Evolutionary conservation across 2,888 invertebrate genomes (phyloP), one percentile per base, ranked within the genome.

Genomic region (Erebia palarica): DNA sequence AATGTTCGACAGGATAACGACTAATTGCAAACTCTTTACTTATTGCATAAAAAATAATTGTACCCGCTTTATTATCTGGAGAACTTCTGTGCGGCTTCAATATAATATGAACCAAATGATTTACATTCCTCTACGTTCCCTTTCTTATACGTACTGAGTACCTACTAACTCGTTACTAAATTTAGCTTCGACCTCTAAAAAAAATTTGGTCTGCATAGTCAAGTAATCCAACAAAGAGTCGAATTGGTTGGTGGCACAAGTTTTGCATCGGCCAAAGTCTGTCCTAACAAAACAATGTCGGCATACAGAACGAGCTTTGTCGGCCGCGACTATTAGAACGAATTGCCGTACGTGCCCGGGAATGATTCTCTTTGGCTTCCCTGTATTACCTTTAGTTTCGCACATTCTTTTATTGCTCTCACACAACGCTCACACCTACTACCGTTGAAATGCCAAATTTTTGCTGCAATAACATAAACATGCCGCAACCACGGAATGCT

Each of bases 321-420:
- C 86, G 87, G 84, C 84, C 80, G 84, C 83, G 84, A 86, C 91
- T 87, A 89, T 91, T 89, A 89, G 87, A 88, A 89, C 86, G 88
- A 90, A 90, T 89, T 86, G 89, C 82, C 80, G 87, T 88, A 90
- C 91, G 90, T 90, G 90, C 86, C 80, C 75, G 75, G 84, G 84
- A 84, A 86, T 83, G 82, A 81, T 82, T 81, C 83, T 80, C 80
- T 81, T 75, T 67, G 77, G 79, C 81, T 81, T 81, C 83, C 82
- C 83, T 87, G 86, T 90, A 89, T 89, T 87, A 84, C 87, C 87
- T 84, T 82, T 81, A 86, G 84, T 85, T 85, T 87, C 81, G 84
- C 84, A 82, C 84, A 73, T 81, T 86, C 84, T 86, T 88, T 87
- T 88, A 86, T 90, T 88, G 88, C 86, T 84, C 80, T 84, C 82